Conservation (phyloP, 2,113 vertebrate species). For the Otocyon megalotis region DNA sequence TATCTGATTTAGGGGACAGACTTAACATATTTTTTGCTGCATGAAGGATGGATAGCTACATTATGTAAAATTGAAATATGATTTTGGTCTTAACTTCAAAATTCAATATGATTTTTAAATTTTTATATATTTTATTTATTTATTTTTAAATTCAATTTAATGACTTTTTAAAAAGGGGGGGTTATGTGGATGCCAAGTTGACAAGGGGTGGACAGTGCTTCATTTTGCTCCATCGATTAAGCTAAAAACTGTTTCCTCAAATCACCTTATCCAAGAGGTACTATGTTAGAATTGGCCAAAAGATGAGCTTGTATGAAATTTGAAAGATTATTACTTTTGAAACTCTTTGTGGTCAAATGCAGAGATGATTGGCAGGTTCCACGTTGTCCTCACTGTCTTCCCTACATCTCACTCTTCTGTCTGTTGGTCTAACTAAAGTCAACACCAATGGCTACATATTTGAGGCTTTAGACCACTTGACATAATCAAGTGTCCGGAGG, state of each 20-base stretch:
- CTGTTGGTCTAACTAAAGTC: neutral
- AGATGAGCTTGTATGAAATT: neutral
- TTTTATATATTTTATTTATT: neutral
- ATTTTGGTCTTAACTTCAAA: neutral
- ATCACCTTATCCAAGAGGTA: neutral
- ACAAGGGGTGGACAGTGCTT: neutral
- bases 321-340: neutral
- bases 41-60: neutral
- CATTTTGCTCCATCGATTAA: neutral
- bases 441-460: neutral
- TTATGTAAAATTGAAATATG: neutral
- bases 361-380: neutral
- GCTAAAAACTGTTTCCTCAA: neutral
- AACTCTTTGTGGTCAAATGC: neutral
- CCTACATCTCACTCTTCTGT: neutral
- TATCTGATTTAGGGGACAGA: neutral
- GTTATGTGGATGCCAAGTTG: neutral
- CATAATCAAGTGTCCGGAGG: neutral
- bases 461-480: neutral
- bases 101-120: neutral
- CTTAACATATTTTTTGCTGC: neutral
- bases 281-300: neutral
- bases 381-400: neutral
- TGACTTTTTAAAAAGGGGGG: neutral
- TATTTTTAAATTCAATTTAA: neutral